Conservation (phyloP, 2,797 vertebrate genomes). For the Odontamblyopus lacepedii region DNA sequence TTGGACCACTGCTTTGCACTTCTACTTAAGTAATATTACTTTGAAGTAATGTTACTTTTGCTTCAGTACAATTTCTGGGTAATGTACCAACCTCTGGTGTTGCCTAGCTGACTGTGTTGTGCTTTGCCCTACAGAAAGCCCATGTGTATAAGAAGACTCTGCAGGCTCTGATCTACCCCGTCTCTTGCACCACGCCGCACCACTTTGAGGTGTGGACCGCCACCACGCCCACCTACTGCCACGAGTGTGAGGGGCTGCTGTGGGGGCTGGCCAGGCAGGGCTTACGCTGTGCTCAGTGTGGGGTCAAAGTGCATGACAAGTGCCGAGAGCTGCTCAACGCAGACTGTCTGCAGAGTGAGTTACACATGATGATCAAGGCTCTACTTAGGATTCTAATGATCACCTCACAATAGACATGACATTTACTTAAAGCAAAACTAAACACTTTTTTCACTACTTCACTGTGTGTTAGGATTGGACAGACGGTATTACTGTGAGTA, state of each 20-base stretch:
- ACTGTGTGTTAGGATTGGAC: too few species aligned
- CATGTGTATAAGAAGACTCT: slow-evolving; percentile 96
- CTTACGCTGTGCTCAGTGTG: slow-evolving; percentile 94
- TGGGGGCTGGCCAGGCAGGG: slow-evolving; percentile 98
- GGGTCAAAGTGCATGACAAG: slow-evolving; percentile 98
- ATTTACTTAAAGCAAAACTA: background rate
- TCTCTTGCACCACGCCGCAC: slow-evolving; percentile 96
- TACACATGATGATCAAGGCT: too few species aligned
- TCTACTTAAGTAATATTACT: too few species aligned
- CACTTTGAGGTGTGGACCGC: slow-evolving; percentile 97
- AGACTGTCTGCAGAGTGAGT: slow-evolving; percentile 91
- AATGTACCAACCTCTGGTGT: background rate
- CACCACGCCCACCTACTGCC: slow-evolving; percentile 96
- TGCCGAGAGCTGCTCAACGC: slow-evolving; percentile 98
- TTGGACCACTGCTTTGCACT: too few species aligned
- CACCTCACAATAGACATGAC: background rate
- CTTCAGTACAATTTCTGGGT: too few species aligned
- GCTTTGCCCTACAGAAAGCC: slow-evolving; percentile 79
- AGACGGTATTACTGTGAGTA: too few species aligned
- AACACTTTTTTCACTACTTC: too few species aligned
- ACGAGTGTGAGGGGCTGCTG: slow-evolving; percentile 94
- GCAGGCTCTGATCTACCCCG: slow-evolving; percentile 97
- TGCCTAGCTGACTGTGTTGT: background rate
- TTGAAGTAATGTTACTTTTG: too few species aligned
- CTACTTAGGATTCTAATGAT: background rate